Conservation (phyloP, 2,113 vertebrate genomes). For the Albula glossodonta region DNA sequence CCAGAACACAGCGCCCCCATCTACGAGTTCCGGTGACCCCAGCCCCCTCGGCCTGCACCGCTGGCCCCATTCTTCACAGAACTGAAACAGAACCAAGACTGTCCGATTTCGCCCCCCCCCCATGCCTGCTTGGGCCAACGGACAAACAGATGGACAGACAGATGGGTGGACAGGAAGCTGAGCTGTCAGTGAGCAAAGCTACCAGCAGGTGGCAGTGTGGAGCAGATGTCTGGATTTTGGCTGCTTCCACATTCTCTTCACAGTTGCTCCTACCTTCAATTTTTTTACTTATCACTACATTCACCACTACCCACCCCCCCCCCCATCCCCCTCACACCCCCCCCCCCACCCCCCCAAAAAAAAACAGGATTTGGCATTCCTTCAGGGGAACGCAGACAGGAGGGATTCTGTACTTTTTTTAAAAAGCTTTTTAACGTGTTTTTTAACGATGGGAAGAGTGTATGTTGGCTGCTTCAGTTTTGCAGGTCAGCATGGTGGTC, state of each 20-base stretch:
- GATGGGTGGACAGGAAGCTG: background rate
- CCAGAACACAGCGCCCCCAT: conserved; percentile 92
- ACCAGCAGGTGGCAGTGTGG: conserved; percentile 10
- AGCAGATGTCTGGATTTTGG: background rate
- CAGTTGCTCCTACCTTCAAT: background rate
- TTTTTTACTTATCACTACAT: background rate
- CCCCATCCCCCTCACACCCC: background rate
- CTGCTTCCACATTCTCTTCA: background rate
- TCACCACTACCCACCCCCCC: background rate
- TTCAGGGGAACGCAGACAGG: background rate
- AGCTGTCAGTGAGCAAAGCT: background rate
- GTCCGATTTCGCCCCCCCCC: background rate
- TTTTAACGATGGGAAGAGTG: background rate
- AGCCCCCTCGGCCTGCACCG: conserved; percentile 3
- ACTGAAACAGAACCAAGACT: background rate
- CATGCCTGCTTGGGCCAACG: background rate
- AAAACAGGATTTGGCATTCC: background rate
- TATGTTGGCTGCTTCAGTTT: background rate
- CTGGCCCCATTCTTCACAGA: background rate
- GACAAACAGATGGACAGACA: background rate
- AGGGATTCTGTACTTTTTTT: background rate
- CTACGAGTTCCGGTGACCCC: conserved; percentile 95
- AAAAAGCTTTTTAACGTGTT: background rate
- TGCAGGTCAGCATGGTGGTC: background rate
- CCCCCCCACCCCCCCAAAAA: background rate